Percentiles rank a stretch among this genome's conserved stretches.
Conservation (phyloP, 2,888 invertebrate genomes). For the Nephrocerus scutellatus region DNA sequence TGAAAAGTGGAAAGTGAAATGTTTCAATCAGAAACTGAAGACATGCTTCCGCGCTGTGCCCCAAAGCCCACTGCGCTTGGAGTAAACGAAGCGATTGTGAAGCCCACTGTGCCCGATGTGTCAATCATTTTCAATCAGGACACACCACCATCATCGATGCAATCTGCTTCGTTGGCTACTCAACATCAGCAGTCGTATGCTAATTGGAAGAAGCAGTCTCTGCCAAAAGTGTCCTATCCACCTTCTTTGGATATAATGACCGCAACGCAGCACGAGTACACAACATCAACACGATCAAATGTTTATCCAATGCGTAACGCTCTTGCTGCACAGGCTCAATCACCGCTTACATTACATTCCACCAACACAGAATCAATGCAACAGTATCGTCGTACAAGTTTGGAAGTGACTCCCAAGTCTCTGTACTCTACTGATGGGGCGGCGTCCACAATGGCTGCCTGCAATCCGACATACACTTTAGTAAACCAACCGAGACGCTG, state of each 20-base stretch:
- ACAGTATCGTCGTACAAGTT: conserved; percentile 16
- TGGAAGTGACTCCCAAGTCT: too few species aligned
- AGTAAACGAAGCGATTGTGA: conserved; percentile 22
- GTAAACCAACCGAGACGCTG: conserved; percentile 7
- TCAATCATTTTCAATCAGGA: conserved; percentile 33
- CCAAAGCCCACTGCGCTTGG: conserved; percentile 33
- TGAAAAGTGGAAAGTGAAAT: conserved; percentile 28
- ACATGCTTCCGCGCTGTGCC: conserved; percentile 39
- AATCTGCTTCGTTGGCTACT: conserved; percentile 4
- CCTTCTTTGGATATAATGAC: conserved; percentile 27
- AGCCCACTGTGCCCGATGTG: conserved; percentile 34
- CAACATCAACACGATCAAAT: conserved; percentile 13
- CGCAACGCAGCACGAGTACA: conserved; percentile 2
- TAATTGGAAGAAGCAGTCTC: conserved; percentile 40
- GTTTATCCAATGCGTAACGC: conserved; percentile 22
- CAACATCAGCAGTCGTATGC: conserved; percentile 23
- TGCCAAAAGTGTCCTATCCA: conserved; percentile 35
- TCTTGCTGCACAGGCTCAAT: background rate
- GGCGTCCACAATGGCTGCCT: background rate
- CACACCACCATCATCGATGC: background rate
- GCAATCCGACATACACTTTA: too few species aligned
- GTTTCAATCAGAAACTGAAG: conserved; percentile 40
- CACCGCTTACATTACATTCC: too few species aligned
- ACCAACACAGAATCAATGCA: background rate
- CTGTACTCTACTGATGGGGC: too few species aligned